Base-by-base conservation (phyloP, 2,888 invertebrate species). In the Dorcus parallelipipedus region DNA sequence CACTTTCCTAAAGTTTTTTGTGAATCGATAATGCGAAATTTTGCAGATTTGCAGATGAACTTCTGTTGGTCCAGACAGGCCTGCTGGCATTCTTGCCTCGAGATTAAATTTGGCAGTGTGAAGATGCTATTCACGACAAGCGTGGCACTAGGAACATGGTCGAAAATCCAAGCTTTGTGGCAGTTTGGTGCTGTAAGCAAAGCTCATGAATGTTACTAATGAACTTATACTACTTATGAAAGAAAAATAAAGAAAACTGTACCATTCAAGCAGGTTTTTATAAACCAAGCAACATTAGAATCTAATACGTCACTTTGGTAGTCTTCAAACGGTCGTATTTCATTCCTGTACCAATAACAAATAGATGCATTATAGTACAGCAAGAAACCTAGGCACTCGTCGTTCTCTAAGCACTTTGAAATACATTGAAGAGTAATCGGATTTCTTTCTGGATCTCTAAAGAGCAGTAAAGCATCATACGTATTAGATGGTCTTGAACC, bases 111-210 rank as follows among this genome's bases (percentile, higher is more conserved):
- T 2, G 86, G 74, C 58, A 90, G 77, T 68, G 83, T 84, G 64
- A 83, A 82, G 52, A 84, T 82, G 61, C 84, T 84, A 65, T 87
- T 86, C 9, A 89, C 86, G 55, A 90, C 83, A 65, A 94, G 77
- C 65, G 87, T 85, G 66, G 88, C 88, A 9, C 92, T 91, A 8
- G 89, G 87, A 52, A 88, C 87, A 67, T 86, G 83, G 71, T 93
- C 92, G 52, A 91, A 80, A 33, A 86, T 82, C 93, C 93, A 94
- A 68, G 86, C 83, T 58, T 86, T 85, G 7, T 78, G 76, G 50
- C 80, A 74, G 14, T 51, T 49, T 23, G 43, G 20, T 38, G 56
- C 59, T 57, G 38, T 9, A 55, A 59, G 38, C 9, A 9, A 7
- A 42, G 5, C 4, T 10, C 42, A 14, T 42, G 4, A 42, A 9